A percentile compares a stretch with the other conserved stretches of the same genome.
Conservation (phyloP, 2,888 invertebrate species). For the Miltochrista miniata region DNA sequence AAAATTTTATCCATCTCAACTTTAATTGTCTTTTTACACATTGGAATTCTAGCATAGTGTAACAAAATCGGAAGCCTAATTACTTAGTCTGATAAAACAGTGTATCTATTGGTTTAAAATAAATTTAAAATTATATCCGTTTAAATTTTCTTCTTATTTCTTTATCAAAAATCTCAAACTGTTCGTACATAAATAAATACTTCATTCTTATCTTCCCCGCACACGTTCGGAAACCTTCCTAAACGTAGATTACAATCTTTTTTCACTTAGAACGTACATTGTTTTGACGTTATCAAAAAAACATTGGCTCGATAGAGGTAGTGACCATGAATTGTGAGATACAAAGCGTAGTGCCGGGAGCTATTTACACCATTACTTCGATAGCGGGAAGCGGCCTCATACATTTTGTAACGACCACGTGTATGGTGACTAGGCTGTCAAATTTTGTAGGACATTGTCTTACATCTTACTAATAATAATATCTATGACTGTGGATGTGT, state of each 20-base stretch:
- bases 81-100: too few relatives aligned
- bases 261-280: constrained; percentile 29
- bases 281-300: constrained; percentile 32
- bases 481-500: too few relatives aligned
- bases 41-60: too few relatives aligned
- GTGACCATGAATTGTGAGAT: constrained; percentile 57
- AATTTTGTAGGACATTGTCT: constrained; percentile 10
- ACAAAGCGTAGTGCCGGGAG: constrained; percentile 61
- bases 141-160: too few relatives aligned
- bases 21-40: too few relatives aligned
- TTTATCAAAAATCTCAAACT: background rate
- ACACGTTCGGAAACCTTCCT: constrained; percentile 11
- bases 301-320: constrained; percentile 24
- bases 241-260: constrained; percentile 11
- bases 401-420: constrained; percentile 45
- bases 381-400: constrained; percentile 46
- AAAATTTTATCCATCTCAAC: too few relatives aligned
- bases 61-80: too few relatives aligned
- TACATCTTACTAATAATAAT: background rate
- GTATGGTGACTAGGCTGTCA: constrained; percentile 19
- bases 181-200: constrained; percentile 8
- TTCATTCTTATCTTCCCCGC: constrained; percentile 10
- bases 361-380: constrained; percentile 68
- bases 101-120: too few relatives aligned
- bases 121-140: too few relatives aligned